These are phyloP conservation scores for Anarsia innoxiella DNA, from an alignment of 2,888 invertebrate genomes.

Conservation along the genomic window DNA sequence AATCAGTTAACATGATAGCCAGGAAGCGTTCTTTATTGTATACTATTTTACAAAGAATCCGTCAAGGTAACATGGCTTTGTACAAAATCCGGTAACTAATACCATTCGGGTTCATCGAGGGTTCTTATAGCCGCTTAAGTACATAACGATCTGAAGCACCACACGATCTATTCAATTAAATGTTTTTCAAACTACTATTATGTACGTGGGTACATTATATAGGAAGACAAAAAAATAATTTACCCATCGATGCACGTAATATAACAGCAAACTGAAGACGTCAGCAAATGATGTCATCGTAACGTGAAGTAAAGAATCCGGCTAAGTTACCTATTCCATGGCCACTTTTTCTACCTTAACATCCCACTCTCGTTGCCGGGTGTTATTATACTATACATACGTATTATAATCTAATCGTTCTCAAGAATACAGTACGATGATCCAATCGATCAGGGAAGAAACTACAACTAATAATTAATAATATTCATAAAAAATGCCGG, in stretches of 20 bases:
- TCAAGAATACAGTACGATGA: slow-evolving; percentile 32
- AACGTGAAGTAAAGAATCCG: slow-evolving; percentile 56
- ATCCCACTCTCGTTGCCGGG: slow-evolving; percentile 36
- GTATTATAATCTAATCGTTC: slow-evolving; percentile 29
- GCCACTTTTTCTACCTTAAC: slow-evolving; percentile 60
- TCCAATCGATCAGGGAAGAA: slow-evolving; percentile 36
- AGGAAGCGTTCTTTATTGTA: slow-evolving; percentile 43
- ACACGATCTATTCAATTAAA: slow-evolving; percentile 1
- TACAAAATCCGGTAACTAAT: slow-evolving; percentile 30
- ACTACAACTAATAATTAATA: slow-evolving; percentile 33
- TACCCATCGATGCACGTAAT: slow-evolving; percentile 20
- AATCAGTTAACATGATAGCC: slow-evolving; percentile 50
- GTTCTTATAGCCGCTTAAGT: slow-evolving; percentile 2
- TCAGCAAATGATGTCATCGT: slow-evolving; percentile 60
- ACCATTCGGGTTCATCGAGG: slow-evolving; percentile 16
- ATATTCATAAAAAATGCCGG: slow-evolving; percentile 35
- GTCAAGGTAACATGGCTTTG: slow-evolving; percentile 48
- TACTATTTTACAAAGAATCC: slow-evolving; percentile 39
- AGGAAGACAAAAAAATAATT: slow-evolving; percentile 8
- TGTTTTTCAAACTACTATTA: background rate
- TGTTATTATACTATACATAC: no score
- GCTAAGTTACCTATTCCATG: slow-evolving; percentile 58
- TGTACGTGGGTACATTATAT: background rate
- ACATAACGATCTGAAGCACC: background rate
- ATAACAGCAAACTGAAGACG: slow-evolving; percentile 49